Evolutionary conservation across 1,140 invertebrate genomes (phyloP).

Genomic region (Diorhabda carinulata): DNA sequence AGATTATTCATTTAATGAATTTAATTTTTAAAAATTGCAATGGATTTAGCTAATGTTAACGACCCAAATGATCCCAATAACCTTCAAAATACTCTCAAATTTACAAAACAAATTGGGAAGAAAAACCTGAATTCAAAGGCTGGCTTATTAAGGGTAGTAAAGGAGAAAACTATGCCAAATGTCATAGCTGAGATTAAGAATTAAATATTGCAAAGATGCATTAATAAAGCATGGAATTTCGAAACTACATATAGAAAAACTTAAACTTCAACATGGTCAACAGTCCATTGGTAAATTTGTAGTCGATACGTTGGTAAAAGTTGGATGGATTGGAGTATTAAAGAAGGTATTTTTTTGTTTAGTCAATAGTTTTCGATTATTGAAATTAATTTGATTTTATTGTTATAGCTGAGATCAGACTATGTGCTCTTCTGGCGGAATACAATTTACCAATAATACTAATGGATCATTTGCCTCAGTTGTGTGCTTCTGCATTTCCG

Average conservation of each 20-base stretch:
- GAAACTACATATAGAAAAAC: constrained; percentile 17
- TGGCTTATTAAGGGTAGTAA: constrained; percentile 18
- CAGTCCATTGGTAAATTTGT: not conserved
- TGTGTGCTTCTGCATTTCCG: not conserved
- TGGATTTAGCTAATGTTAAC: too few species aligned
- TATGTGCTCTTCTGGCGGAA: not conserved
- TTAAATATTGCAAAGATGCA: constrained; percentile 22
- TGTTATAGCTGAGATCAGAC: not conserved
- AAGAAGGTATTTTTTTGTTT: too few species aligned
- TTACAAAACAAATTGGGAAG: constrained; percentile 20
- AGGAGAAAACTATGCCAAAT: constrained; percentile 18
- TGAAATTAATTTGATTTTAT: too few species aligned
- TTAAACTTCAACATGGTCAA: not conserved
- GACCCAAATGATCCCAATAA: too few species aligned
- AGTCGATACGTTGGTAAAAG: not conserved
- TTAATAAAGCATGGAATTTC: constrained; percentile 21
- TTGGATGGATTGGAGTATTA: not conserved
- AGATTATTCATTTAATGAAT: too few species aligned
- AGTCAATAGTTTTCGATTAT: too few species aligned
- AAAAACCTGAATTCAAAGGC: constrained; percentile 16
- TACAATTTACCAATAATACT: not conserved
- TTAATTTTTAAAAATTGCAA: too few species aligned
- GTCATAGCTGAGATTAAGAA: constrained; percentile 19
- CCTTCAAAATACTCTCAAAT: constrained; percentile 17
- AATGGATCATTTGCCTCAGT: not conserved